Evolutionary conservation across 1,140 invertebrate species (phyloP), one percentile per base, ranked within the genome.

Genomic region (Drosophila auraria): DNA sequence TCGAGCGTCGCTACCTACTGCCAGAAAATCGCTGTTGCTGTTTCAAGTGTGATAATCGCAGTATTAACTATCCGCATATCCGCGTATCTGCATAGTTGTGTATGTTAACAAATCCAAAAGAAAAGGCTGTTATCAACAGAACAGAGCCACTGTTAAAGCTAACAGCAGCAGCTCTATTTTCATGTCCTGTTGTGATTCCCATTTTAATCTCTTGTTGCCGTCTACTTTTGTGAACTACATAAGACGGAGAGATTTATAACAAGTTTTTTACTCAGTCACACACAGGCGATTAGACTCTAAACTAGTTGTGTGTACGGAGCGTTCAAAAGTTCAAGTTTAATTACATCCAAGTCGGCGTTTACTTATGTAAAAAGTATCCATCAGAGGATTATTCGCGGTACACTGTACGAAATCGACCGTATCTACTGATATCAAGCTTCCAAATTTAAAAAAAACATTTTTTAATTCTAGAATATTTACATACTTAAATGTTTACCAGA

Each of bases 291-390:
- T 66, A 61, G 70, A 49, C 70, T 69, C 68, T 51, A 79, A 68
- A 69, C 63, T 74, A 45, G 57, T 78, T 65, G 40, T 75, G 36
- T 56, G 23, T 60, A 27, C 69, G n/a, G 23, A 69, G 51, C 47
- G 83, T 80, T 76, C 83, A 83, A 87, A 80, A 77, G 83, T 83
- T 87, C 83, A 87, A 87, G 44, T 51, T 51, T 75, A 80, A 77
- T 87, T 87, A 56, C 49, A 38, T 57, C 40, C 58, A 70, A 61
- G 56, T 78, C 54, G 72, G 17, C 53, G 51, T 50, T 57, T 49
- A 69, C 40, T 69, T 72, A 69, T 68, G 65, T 69, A 71, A 61
- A 74, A 51, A 44, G 51, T 54, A 60, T 56, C 51, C 38, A 42
- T 23, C 27, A 62, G 51, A 56, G 62, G 57, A 57, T 70, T 44